Conservation (phyloP, 1,140 invertebrate species). For the Homarus americanus region DNA sequence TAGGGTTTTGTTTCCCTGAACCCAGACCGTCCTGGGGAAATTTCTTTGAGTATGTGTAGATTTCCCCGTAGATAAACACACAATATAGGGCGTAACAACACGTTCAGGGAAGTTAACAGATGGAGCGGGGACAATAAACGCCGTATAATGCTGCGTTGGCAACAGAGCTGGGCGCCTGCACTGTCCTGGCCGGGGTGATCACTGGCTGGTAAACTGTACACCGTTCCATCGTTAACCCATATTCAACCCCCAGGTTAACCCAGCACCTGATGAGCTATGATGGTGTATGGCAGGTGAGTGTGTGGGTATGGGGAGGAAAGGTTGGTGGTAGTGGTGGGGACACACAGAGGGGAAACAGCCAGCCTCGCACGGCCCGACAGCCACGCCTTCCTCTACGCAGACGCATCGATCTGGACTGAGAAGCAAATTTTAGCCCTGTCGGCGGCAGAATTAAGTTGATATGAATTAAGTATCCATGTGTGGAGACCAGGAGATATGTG, state of each 20-base stretch:
- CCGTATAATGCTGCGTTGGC: background rate
- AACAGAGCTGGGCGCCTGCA: background rate
- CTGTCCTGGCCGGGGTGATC: background rate
- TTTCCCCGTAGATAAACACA: background rate
- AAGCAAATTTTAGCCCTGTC: slow-evolving; percentile 63
- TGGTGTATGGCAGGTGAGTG: background rate
- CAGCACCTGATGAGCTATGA: background rate
- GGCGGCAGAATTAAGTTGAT: slow-evolving; percentile 53
- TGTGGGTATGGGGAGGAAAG: slow-evolving; percentile 2
- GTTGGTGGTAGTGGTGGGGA: no score
- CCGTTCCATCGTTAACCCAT: slow-evolving; percentile 33
- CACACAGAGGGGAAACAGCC: background rate
- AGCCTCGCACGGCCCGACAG: background rate
- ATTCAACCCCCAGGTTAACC: slow-evolving; percentile 2
- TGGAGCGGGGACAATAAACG: background rate
- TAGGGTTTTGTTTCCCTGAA: slow-evolving; percentile 4
- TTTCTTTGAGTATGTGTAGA: background rate
- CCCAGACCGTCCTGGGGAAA: background rate
- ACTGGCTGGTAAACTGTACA: slow-evolving; percentile 7
- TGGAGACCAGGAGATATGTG: background rate
- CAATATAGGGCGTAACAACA: background rate
- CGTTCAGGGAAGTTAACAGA: background rate
- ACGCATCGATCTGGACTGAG: slow-evolving; percentile 59
- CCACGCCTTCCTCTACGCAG: slow-evolving; percentile 50
- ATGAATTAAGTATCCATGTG: slow-evolving; percentile 26